Conservation (phyloP, 2,797 vertebrate genomes). For the Percopsis omiscomaycus region DNA sequence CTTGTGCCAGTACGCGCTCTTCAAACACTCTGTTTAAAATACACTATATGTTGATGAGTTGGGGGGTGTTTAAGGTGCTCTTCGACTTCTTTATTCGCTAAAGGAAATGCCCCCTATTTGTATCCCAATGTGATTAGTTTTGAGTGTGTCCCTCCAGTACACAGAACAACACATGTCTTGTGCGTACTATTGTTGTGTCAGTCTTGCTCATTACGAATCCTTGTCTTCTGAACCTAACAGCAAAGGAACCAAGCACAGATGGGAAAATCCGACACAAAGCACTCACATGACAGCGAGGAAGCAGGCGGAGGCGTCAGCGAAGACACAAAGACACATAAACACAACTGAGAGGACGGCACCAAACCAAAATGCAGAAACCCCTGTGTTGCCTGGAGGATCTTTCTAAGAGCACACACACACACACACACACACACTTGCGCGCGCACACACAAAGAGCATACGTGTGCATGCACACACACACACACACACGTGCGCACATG, state of each 20-base stretch:
- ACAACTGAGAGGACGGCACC: conserved; percentile 69
- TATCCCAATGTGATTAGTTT: background rate
- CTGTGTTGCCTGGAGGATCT: conserved; percentile 71
- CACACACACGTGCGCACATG: conserved; percentile 39
- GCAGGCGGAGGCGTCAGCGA: conserved; percentile 62
- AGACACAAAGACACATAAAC: conserved; percentile 71
- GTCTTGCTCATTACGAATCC: conserved; percentile 46
- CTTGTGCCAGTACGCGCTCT: conserved; percentile 22
- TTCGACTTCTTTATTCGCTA: background rate
- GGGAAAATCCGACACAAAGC: conserved; percentile 66
- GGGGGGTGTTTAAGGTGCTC: conserved; percentile 2
- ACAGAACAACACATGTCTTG: conserved; percentile 20
- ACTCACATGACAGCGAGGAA: conserved; percentile 62
- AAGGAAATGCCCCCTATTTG: background rate
- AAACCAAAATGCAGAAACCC: conserved; percentile 59
- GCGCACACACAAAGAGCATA: conserved; percentile 21
- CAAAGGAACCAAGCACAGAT: conserved; percentile 67
- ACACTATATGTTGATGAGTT: no score
- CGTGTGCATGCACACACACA: conserved; percentile 11
- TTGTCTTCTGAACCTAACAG: conserved; percentile 61
- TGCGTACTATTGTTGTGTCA: conserved; percentile 32
- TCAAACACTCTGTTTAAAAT: conserved; percentile 45
- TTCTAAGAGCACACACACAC: conserved; percentile 76
- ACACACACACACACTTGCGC: conserved; percentile 60
- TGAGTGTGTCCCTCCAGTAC: conserved; percentile 10